A percentile compares a stretch with the other conserved stretches of the same genome.
Evolutionary conservation across 2,888 invertebrate genomes (phyloP).

Genomic region (Latrodectus hesperus): DNA sequence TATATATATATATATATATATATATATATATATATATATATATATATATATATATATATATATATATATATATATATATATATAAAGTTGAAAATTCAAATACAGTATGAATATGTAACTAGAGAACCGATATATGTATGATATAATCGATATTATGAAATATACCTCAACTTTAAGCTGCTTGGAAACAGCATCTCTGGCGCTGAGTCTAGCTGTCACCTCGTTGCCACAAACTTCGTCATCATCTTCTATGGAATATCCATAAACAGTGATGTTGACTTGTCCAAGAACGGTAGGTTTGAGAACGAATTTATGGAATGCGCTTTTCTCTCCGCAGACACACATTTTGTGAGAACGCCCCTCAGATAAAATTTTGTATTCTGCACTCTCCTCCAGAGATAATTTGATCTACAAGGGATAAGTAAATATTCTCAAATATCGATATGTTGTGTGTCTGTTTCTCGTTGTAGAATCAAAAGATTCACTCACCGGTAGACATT

Average conservation of each 20-base stretch:
- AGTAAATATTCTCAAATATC: not conserved
- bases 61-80: no score
- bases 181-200: slow-evolving; percentile 73
- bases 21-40: no score
- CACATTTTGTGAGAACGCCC: slow-evolving; percentile 71
- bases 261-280: slow-evolving; percentile 78
- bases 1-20: no score
- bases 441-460: not conserved
- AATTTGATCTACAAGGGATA: slow-evolving; percentile 46
- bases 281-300: slow-evolving; percentile 75
- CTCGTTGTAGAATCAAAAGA: not conserved
- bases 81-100: no score
- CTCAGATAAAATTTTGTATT: slow-evolving; percentile 24
- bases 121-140: no score
- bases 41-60: no score
- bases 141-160: not conserved
- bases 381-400: slow-evolving; percentile 47
- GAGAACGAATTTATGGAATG: slow-evolving; percentile 72
- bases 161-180: slow-evolving; percentile 74
- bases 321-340: slow-evolving; percentile 73
- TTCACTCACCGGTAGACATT: slow-evolving; percentile 81
- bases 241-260: slow-evolving; percentile 72
- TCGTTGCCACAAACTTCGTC: slow-evolving; percentile 73
- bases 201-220: slow-evolving; percentile 71
- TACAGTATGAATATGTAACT: no score